Base-by-base conservation (phyloP, 2,888 invertebrate genomes). In the Latrodectus hesperus region DNA sequence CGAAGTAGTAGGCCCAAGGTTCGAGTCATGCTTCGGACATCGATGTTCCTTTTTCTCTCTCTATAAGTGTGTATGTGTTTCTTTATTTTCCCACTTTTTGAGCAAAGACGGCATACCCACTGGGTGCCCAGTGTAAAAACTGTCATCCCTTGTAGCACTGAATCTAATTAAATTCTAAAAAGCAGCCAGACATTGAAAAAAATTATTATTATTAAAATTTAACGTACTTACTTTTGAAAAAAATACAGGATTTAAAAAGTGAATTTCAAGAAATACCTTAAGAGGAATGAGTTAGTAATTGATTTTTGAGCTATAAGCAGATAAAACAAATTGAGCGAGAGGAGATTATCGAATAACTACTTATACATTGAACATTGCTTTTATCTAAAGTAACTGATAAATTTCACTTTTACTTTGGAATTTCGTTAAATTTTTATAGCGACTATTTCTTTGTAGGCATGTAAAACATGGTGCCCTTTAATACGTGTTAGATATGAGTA, bases 341-440 rank as follows among this genome's bases (percentile, higher is more conserved):
- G 71, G 51, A 79, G 71, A 65, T 60, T 70, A 77, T 78, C 65
- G 72, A 77, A 77, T 53, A 72, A 65, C 52, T 65, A 72, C 71
- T 84, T 77, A 77, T 77, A 22, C 22, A 22, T 22, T 72, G 77
- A n/a, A 65, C 65, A 53, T 10, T 65, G 72, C 71, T 77, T 84
- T 77, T 72, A 82, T 82, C 76, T 68, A 12, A 72, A 77, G 77
- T 84, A 70, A 77, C 72, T 77, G 84, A 55, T 64, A 77, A 72
- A 60, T 60, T 60, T 60, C n/a, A 11, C 60, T n/a, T 60, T 38
- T 38, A 6, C 6, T 38, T 38, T 38, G 4, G 4, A 38, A 6
- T 38, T 38, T 38, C 38, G 38, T 6, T 6, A 38, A 38, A 38
- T 6, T 38, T 38, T 38, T 6, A 6, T 38, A 6, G 38, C 6